phyloP scores from a whole-genome alignment of 2,888 invertebrate genomes.

The Sisyra nigra region DNA sequence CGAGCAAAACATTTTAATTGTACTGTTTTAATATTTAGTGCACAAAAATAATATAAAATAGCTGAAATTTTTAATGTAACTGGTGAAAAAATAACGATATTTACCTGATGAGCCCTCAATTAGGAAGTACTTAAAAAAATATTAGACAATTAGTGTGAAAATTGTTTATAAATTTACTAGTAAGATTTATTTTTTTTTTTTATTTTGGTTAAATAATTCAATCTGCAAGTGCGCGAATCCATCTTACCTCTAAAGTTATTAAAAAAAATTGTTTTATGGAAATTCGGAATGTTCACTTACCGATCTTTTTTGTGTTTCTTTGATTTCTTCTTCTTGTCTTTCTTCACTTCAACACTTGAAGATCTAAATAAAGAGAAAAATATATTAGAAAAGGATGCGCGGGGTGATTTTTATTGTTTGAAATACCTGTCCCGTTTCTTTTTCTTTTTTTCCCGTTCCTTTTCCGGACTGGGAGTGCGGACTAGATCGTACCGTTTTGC shows the following conservation, averaged over 20 bases:
- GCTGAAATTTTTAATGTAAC: conserved; percentile 15
- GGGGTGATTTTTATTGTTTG: no score
- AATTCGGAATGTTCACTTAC: conserved; percentile 24
- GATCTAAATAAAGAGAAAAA: conserved; percentile 30
- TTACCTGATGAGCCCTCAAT: conserved; percentile 8
- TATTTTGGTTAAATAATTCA: conserved; percentile 2
- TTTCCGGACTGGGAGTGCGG: conserved; percentile 56
- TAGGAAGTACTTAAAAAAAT: conserved; percentile 10
- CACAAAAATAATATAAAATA: conserved; percentile 30
- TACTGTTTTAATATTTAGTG: conserved; percentile 28
- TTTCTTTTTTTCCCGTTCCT: conserved; percentile 40
- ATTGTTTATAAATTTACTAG: conserved; percentile 1
- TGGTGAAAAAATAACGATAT: conserved; percentile 9
- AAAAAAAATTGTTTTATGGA: background rate
- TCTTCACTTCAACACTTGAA: conserved; percentile 55
- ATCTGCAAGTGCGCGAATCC: background rate
- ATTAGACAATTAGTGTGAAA: conserved; percentile 8
- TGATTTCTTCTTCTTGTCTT: conserved; percentile 62
- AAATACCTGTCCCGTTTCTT: conserved; percentile 54
- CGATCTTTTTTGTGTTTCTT: conserved; percentile 61
- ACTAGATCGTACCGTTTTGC: conserved; percentile 52
- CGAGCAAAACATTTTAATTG: conserved; percentile 7
- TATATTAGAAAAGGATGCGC: no score
- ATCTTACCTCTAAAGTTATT: background rate
- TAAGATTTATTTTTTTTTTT: no score